Evolutionary conservation across 1,140 invertebrate genomes (phyloP), one percentile per base, ranked within the genome.

Genomic region (Apocrypta bakeri): DNA sequence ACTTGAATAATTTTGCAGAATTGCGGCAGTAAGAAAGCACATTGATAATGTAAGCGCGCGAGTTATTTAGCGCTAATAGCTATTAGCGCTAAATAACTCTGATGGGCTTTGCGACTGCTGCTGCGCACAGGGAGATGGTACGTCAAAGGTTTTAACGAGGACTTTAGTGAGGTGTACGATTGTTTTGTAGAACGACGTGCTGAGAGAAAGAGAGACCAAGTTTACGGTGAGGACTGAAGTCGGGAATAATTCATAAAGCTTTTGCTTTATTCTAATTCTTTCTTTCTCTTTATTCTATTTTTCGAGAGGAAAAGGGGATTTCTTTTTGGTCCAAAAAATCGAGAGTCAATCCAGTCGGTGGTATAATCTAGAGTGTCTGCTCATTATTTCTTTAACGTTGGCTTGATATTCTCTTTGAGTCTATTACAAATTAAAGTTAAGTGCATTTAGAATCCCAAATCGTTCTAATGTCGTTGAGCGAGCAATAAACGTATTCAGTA

Each of bases 121-220:
- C 48, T 33, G 42, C 42, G 2, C 2, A 61, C 27, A n/a, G 12
- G n/a, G 56, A 37, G 74, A n/a, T 7, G 37, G 2, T 17, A 14
- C 31, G 25, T 48, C 63, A 69, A 78, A 78, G 76, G 64, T 63
- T 31, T 56, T 56, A 56, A 56, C 48, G 48, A 56, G 48, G 17
- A 21, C 21, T 56, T 56, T 56, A 21, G 48, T 56, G 48, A 21
- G 48, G 48, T 56, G 48, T 56, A 56, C n/a, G 48, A 56, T 56
- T 56, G 48, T 56, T 56, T 56, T 56, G 48, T 6, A 21, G 48
- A 21, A 4, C 14, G 33, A 17, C 42, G 14, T 9, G 33, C 33
- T 37, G 33, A 48, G 42, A 48, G 42, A 48, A 17, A 48, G 42
- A 17, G 14, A 0, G 48, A 56, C 17, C 1, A 7, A 21, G 14